Conservation (phyloP, 1,140 invertebrate genomes). For the Aphis craccivora region DNA sequence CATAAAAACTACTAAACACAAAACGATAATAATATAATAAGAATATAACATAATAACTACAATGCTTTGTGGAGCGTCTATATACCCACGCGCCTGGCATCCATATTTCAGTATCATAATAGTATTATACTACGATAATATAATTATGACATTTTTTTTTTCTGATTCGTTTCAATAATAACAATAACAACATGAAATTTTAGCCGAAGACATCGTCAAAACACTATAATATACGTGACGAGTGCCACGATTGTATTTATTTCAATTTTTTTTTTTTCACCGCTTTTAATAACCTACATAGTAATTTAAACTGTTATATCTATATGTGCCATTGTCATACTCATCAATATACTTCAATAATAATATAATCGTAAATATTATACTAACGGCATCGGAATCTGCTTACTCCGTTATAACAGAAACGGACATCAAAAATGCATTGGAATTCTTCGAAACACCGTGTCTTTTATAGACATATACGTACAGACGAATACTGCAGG, state of each 20-base stretch:
- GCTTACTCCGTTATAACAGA: neutral
- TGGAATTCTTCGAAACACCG: neutral
- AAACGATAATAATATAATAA: neutral
- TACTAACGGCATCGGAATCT: neutral
- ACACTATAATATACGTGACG: neutral
- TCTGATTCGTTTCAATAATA: neutral
- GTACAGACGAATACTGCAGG: neutral
- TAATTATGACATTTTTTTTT: neutral
- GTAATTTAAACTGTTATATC: constrained; percentile 17
- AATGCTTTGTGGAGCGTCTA: constrained; percentile 18
- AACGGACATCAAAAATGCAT: neutral
- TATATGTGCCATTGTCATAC: neutral
- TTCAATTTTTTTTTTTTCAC: neutral
- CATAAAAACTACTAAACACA: neutral
- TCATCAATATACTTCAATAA: neutral
- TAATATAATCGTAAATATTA: neutral
- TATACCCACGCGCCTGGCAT: neutral
- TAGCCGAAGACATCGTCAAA: neutral
- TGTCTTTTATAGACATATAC: neutral
- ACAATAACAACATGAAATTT: constrained; percentile 21
- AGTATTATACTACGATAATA: neutral
- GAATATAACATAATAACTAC: neutral
- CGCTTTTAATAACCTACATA: neutral
- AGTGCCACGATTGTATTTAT: neutral
- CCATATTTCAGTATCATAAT: neutral